Evolutionary conservation across 2,888 invertebrate species (phyloP).

Genomic region (Stenolophus ochropezus): DNA sequence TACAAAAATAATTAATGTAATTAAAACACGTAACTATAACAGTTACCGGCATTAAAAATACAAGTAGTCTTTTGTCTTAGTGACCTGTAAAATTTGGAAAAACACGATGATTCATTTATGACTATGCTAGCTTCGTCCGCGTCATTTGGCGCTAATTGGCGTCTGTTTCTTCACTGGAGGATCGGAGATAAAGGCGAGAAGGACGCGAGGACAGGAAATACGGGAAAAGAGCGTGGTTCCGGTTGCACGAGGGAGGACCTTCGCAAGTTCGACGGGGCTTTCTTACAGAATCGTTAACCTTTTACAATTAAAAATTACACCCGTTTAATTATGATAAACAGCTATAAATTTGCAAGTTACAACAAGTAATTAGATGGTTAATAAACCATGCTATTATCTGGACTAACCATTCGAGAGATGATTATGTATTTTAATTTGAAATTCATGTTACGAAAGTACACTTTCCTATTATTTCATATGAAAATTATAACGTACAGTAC

Average conservation of each 20-base stretch:
- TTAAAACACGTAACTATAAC: slow-evolving; percentile 30
- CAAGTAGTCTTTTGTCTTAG: slow-evolving; percentile 9
- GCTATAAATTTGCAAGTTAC: not conserved
- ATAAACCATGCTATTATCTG: not conserved
- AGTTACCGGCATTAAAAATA: slow-evolving; percentile 14
- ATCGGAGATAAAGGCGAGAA: slow-evolving; percentile 16
- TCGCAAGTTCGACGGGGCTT: not conserved
- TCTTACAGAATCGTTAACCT: not conserved
- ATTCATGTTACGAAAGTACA: not conserved
- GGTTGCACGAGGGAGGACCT: slow-evolving; percentile 10
- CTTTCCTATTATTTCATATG: not conserved
- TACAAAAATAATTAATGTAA: slow-evolving; percentile 34
- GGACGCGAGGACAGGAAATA: slow-evolving; percentile 27
- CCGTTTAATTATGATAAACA: not conserved
- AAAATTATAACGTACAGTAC: not conserved
- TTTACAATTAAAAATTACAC: not conserved
- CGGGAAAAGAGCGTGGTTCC: slow-evolving; percentile 31
- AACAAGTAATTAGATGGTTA: not conserved
- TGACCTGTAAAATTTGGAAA: slow-evolving; percentile 19
- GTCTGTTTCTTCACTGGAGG: slow-evolving; percentile 6
- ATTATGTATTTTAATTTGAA: not conserved
- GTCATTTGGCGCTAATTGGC: slow-evolving; percentile 13
- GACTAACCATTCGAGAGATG: not conserved
- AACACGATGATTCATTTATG: slow-evolving; percentile 6
- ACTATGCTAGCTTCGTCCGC: not conserved